These are phyloP conservation scores for Epicampocera succincta DNA, from an alignment of 2,888 invertebrate genomes.

Conservation along the genomic window DNA sequence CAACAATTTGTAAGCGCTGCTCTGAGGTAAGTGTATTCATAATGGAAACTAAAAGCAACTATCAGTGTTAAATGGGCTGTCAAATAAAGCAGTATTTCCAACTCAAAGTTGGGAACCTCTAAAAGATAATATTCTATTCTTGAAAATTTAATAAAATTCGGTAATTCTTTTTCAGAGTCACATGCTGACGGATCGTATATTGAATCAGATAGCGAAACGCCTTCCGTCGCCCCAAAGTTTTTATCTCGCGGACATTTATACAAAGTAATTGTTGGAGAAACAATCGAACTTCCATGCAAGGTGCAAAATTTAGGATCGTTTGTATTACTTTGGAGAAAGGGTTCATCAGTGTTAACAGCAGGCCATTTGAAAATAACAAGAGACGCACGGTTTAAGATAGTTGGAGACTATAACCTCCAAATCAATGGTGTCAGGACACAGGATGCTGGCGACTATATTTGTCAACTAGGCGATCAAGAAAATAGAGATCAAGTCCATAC, in stretches of 20 bases:
- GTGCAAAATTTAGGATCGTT: constrained; percentile 88
- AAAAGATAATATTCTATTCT: too few relatives aligned
- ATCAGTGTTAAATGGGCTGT: too few relatives aligned
- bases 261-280: constrained; percentile 89
- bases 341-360: constrained; percentile 87
- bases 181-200: constrained; percentile 58
- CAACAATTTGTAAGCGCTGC: too few relatives aligned
- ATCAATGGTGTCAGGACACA: constrained; percentile 87
- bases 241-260: constrained; percentile 89
- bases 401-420: constrained; percentile 87
- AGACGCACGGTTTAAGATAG: constrained; percentile 86
- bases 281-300: constrained; percentile 89
- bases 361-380: constrained; percentile 87
- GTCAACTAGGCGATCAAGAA: constrained; percentile 88
- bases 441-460: constrained; percentile 88
- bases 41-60: too few relatives aligned
- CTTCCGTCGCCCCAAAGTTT: constrained; percentile 85
- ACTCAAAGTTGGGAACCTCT: too few relatives aligned
- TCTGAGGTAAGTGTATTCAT: too few relatives aligned
- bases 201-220: constrained; percentile 73
- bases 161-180: constrained; percentile 44
- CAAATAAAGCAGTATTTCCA: too few relatives aligned
- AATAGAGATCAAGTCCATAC: constrained; percentile 88
- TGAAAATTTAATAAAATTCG: not conserved
- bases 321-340: constrained; percentile 87